Base-by-base conservation (phyloP, 2,113 vertebrate species). In the Delphinus delphis region DNA sequence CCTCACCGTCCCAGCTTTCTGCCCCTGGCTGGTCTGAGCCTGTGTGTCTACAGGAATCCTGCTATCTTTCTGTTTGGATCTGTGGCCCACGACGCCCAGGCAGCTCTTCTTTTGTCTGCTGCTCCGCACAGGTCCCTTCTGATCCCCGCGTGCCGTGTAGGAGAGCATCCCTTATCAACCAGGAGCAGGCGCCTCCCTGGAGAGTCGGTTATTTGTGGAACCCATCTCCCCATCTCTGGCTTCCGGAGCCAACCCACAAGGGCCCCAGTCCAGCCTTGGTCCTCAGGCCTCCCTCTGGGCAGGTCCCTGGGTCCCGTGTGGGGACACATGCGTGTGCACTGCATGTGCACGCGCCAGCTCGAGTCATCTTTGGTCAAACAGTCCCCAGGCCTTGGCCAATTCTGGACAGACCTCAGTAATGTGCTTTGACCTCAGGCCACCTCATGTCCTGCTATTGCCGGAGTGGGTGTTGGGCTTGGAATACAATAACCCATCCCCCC, bases 91-190 rank as follows among this genome's bases (percentile, higher is more conserved):
- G 9, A 92, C 17, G 82, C 95, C 55, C 80, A 79, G 31, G 2
- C 68, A 58, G 55, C 55, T 58, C 55, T 58, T 58, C 55, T 58
- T 58, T 58, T 58, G 55, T 58, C 55, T 58, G 96, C 95, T 79
- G 84, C 91, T 92, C 5, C 77, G 55, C 95, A 76, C 58, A 53
- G 88, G 91, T 90, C 90, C 96, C 97, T 58, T 97, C 96, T 98
- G 97, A 98, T 97, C 97, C 92, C 84, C 5, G 0, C 15, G 15
- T 6, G 50, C 50, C 14, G 1, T 53, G 50, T 53, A 53, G 50
- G 98, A 98, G 97, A 98, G 91, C 98, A 96, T 98, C 92, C 88
- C 98, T 99, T 99, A 99, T 98, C 99, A 99, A 98, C 97, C 97
- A 97, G 94, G 86, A 8, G 55, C 55, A 21, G 55, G 55, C 20